phyloP scores from a whole-genome alignment of 2,797 vertebrate species.

The Nannoperca australis region DNA sequence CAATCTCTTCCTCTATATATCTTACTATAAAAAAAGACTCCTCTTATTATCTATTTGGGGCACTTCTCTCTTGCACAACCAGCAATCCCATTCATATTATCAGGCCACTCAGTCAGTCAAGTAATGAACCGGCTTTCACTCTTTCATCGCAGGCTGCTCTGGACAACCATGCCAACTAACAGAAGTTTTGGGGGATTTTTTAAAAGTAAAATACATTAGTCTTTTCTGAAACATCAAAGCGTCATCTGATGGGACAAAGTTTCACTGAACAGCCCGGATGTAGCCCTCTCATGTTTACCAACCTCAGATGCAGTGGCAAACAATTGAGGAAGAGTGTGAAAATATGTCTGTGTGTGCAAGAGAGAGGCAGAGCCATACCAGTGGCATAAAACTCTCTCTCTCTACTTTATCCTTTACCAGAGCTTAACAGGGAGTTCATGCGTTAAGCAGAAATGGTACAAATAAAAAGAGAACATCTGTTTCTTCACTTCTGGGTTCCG shows the following conservation, averaged over 20 bases:
- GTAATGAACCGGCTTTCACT: background rate
- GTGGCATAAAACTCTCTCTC: conserved; percentile 2
- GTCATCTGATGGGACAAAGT: conserved; percentile 8
- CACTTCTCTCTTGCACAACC: background rate
- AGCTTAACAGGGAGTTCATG: conserved; percentile 33
- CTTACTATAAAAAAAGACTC: conserved; percentile 8
- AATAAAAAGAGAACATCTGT: conserved; percentile 38
- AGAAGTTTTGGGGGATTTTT: background rate
- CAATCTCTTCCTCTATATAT: conserved; percentile 33
- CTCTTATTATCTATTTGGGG: conserved; percentile 10
- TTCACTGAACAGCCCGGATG: background rate
- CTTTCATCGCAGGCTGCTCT: background rate
- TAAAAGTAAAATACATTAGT: background rate
- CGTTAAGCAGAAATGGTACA: conserved; percentile 10
- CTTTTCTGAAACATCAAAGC: conserved; percentile 8
- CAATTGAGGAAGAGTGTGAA: background rate
- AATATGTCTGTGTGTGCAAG: background rate
- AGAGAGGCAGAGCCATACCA: background rate
- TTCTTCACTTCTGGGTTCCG: conserved; percentile 16
- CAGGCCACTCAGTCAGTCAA: background rate
- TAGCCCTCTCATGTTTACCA: background rate
- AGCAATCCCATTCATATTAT: background rate
- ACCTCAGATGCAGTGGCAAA: background rate
- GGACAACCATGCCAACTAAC: background rate
- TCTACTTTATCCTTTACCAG: conserved; percentile 15